phyloP scores from a whole-genome alignment of 2,888 invertebrate species.

The Dryocosmus kuriphilus region DNA sequence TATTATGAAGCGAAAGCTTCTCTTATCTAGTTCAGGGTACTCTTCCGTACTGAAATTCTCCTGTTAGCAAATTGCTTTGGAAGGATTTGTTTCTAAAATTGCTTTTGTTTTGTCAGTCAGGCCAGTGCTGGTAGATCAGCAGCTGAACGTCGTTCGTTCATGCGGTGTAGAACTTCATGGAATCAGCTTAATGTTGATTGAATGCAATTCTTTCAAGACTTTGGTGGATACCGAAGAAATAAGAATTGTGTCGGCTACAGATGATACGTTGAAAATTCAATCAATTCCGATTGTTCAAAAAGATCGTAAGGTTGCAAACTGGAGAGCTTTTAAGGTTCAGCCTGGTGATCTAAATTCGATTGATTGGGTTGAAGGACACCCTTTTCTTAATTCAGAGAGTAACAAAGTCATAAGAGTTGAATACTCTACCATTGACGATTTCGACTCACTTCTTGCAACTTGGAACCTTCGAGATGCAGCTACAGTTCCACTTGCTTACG shows the following conservation, averaged over 20 bases:
- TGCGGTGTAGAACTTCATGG: slow-evolving; percentile 42
- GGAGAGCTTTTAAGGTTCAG: slow-evolving; percentile 35
- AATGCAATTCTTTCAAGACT: slow-evolving; percentile 79
- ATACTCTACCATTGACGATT: slow-evolving; percentile 93
- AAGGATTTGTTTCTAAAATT: no score
- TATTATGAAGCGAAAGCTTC: no score
- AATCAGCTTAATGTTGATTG: slow-evolving; percentile 75
- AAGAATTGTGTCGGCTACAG: not conserved
- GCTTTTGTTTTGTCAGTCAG: slow-evolving; percentile 20
- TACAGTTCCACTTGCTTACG: no score
- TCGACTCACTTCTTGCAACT: slow-evolving; percentile 81
- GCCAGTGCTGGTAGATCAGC: slow-evolving; percentile 39
- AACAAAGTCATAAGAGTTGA: slow-evolving; percentile 80
- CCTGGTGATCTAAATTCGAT: slow-evolving; percentile 81
- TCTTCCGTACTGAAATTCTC: no score
- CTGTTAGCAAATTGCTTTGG: no score
- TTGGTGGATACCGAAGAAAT: slow-evolving; percentile 17
- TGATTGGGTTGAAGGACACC: slow-evolving; percentile 86
- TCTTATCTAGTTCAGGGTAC: no score
- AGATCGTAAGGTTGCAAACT: slow-evolving; percentile 61
- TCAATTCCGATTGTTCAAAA: slow-evolving; percentile 19
- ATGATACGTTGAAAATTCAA: not conserved
- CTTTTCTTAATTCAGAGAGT: slow-evolving; percentile 43
- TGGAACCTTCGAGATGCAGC: no score
- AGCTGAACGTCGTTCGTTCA: slow-evolving; percentile 21